A percentile compares a stretch with the other conserved stretches of the same genome.
Conservation (phyloP, 2,797 vertebrate species). For the Microctenopoma steveboyesi region DNA sequence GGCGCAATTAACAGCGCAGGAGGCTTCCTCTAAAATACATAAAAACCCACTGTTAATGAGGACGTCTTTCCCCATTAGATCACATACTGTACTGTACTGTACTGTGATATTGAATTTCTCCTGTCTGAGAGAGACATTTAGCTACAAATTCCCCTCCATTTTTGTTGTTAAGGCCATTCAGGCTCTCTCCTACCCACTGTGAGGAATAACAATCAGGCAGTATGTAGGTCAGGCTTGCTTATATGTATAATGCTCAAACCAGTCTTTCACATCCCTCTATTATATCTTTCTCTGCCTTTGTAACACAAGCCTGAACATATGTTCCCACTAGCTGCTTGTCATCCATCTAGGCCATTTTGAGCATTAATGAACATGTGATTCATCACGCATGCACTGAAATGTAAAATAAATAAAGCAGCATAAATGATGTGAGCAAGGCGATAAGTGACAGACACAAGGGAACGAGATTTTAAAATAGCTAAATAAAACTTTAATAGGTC, state of each 20-base stretch:
- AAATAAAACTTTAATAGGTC: slow-evolving; percentile 99
- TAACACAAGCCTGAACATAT: slow-evolving; percentile 55
- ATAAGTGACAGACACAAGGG: slow-evolving; percentile 26
- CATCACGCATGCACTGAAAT: slow-evolving; percentile 18
- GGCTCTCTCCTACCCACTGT: slow-evolving; percentile 40
- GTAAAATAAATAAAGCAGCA: not conserved
- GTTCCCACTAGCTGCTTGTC: slow-evolving; percentile 43
- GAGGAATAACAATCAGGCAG: slow-evolving; percentile 71
- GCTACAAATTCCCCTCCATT: not conserved
- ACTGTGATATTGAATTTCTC: not conserved
- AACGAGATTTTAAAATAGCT: slow-evolving; percentile 91
- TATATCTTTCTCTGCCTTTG: slow-evolving; percentile 46
- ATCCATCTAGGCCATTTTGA: slow-evolving; percentile 43
- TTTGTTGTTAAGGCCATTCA: slow-evolving; percentile 27
- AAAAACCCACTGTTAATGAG: slow-evolving; percentile 38
- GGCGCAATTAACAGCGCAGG: slow-evolving; percentile 61
- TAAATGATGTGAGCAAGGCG: not conserved
- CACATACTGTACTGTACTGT: not conserved
- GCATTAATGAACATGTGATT: slow-evolving; percentile 48
- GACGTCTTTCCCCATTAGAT: slow-evolving; percentile 7
- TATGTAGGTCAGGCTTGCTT: slow-evolving; percentile 76
- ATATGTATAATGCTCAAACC: slow-evolving; percentile 45
- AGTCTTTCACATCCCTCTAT: slow-evolving; percentile 50
- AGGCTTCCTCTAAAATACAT: slow-evolving; percentile 34
- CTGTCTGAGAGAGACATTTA: slow-evolving; percentile 13